These are phyloP conservation scores for Rhea americana DNA, from an alignment of 2,113 vertebrate genomes.

Conservation along the genomic window DNA sequence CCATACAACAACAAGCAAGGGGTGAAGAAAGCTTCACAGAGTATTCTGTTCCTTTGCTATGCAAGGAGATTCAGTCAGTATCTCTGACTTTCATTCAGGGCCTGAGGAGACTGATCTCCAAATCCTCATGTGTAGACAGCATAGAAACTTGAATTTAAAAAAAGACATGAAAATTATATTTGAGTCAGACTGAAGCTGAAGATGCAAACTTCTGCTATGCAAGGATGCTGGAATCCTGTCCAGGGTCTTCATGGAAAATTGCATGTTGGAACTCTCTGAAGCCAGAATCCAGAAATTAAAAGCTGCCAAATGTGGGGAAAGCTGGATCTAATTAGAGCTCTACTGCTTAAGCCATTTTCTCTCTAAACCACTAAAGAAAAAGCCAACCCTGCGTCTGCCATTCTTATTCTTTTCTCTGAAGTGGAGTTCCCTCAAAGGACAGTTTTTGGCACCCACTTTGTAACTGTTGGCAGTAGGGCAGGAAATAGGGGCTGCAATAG, in stretches of 20 bases:
- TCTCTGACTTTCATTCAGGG: not conserved
- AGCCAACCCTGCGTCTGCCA: not conserved
- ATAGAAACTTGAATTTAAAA: not conserved
- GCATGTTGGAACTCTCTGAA: not conserved
- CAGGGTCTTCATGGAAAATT: not conserved
- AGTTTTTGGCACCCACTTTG: not conserved
- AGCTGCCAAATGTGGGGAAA: not conserved
- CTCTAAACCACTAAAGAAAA: not conserved
- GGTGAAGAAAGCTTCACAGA: too few species aligned
- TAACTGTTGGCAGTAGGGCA: not conserved
- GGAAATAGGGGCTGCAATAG: not conserved
- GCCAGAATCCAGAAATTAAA: not conserved
- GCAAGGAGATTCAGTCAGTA: too few species aligned
- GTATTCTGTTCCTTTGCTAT: too few species aligned
- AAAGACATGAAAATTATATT: not conserved
- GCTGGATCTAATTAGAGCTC: not conserved
- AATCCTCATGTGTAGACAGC: not conserved
- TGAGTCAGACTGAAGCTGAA: not conserved
- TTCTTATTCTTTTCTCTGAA: not conserved
- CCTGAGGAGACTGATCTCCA: not conserved
- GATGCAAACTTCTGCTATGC: not conserved
- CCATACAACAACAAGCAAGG: too few species aligned
- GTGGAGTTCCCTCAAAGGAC: not conserved
- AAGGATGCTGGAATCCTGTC: accelerated
- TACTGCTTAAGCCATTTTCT: not conserved